Evolutionary conservation across 2,888 invertebrate genomes (phyloP).

Genomic region (Athalia circularis): DNA sequence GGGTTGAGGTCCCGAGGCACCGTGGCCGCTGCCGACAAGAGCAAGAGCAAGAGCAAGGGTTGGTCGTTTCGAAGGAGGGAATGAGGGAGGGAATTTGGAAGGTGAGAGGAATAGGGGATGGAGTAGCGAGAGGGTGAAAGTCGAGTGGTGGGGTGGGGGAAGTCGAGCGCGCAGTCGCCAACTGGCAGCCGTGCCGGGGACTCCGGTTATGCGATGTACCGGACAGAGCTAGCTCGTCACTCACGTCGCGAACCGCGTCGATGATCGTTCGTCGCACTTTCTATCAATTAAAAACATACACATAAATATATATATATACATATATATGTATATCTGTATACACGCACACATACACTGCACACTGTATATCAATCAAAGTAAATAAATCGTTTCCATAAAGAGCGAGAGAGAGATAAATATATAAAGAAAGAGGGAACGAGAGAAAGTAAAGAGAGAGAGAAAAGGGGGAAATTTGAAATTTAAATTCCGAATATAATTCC

Average conservation of each 20-base stretch:
- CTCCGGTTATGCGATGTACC: slow-evolving; percentile 67
- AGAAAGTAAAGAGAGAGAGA: too few species aligned
- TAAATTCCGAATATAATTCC: too few species aligned
- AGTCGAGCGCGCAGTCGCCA: slow-evolving; percentile 67
- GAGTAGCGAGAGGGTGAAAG: slow-evolving; percentile 8
- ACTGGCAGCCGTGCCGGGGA: slow-evolving; percentile 60
- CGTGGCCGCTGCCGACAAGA: not conserved
- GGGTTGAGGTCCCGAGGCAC: not conserved
- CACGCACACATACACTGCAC: too few species aligned
- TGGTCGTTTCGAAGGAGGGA: not conserved
- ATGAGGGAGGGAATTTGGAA: slow-evolving; percentile 34
- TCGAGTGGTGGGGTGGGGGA: not conserved
- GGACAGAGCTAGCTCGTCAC: slow-evolving; percentile 71
- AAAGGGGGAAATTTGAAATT: too few species aligned
- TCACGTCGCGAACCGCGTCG: slow-evolving; percentile 35
- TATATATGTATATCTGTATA: too few species aligned
- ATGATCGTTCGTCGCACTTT: slow-evolving; percentile 3
- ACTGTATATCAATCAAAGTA: too few species aligned
- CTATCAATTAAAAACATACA: not conserved
- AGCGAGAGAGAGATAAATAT: too few species aligned
- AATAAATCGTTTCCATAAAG: too few species aligned
- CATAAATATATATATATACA: not conserved
- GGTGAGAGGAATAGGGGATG: slow-evolving; percentile 42
- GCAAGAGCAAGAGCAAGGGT: not conserved
- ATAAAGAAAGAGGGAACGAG: too few species aligned